Base-by-base conservation (phyloP, 2,888 invertebrate species). In the Diarsia brunnea region DNA sequence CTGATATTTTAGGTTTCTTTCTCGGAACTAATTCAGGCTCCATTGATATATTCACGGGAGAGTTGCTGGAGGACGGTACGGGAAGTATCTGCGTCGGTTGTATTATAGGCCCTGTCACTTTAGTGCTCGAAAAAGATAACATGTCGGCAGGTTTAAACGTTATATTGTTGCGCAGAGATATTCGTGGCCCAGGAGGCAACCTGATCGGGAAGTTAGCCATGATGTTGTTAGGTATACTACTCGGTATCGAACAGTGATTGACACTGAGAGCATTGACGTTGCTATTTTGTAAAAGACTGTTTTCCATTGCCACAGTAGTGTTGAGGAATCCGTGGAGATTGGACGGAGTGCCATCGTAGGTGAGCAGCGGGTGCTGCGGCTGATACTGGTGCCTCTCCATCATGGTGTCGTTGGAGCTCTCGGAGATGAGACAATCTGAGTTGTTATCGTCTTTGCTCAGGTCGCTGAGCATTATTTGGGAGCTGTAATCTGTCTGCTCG, bases 1-100 rank as follows among this genome's bases (percentile, higher is more conserved):
- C 97, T 1, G 96, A 97, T 92, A 97, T 97, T 86, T 97, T 97
- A 0, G 97, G 95, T 74, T 96, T 96, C 84, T 97, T 97, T 47
- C 96, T 91, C 0, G 96, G 96, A 58, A 87, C 90, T 2, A 95
- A 94, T 51, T 96, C 96, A 5, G 78, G 73, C 51, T 96, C 96
- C 21, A 90, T 87, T 0, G 89, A 86, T 51, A 93, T 91, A 73
- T 93, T 93, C 1, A 95, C 91, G 2, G 96, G 95, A 4, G 96
- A 96, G 81, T 95, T 95, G 73, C 95, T 94, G 0, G 92, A 94
- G 0, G 95, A 94, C 0, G 95, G 95, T 0, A 96, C 95, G 0
- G 96, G 96, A 2, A 96, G 89, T 63, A 96, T 95, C 84, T 96
- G 96, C 14, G 95, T 95, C 0, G 95, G 95, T 80, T 89, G 95